These are phyloP conservation scores for Cinclus mexicanus DNA, from an alignment of 2,113 vertebrate species.

Conservation along the genomic window DNA sequence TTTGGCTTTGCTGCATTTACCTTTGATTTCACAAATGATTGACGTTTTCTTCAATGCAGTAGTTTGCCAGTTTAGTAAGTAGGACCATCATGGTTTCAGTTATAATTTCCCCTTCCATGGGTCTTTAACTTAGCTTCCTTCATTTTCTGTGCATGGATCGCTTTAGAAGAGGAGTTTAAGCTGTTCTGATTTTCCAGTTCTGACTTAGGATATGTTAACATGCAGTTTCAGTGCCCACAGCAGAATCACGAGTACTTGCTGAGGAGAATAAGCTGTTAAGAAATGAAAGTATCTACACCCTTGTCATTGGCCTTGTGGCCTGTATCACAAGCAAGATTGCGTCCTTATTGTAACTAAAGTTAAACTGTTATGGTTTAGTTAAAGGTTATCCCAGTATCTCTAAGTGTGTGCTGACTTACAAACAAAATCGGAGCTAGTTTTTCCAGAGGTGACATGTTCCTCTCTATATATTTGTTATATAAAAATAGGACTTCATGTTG, in stretches of 20 bases:
- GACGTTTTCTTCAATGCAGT: not conserved
- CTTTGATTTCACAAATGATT: not conserved
- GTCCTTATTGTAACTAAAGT: not conserved
- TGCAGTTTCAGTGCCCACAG: not conserved
- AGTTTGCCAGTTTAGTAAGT: not conserved
- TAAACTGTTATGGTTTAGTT: not conserved
- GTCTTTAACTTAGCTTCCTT: not conserved
- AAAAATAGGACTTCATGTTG: not conserved
- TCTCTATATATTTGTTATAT: not conserved
- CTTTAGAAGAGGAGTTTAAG: not conserved
- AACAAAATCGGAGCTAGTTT: not conserved
- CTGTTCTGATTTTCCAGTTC: not conserved
- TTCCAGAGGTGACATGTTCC: not conserved
- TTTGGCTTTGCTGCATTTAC: not conserved
- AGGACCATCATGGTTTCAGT: not conserved
- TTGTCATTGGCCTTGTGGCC: not conserved
- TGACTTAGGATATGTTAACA: not conserved
- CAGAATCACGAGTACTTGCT: not conserved
- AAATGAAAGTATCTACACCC: not conserved
- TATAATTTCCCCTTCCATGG: not conserved
- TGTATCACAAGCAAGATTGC: not conserved
- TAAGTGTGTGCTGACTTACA: not conserved
- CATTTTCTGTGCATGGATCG: fast-evolving
- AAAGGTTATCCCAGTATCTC: not conserved
- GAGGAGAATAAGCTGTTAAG: not conserved